A percentile compares a stretch with the other conserved stretches of the same genome.
phyloP scores from a whole-genome alignment of 2,888 invertebrate species.

The Palloptera scutellata region DNA sequence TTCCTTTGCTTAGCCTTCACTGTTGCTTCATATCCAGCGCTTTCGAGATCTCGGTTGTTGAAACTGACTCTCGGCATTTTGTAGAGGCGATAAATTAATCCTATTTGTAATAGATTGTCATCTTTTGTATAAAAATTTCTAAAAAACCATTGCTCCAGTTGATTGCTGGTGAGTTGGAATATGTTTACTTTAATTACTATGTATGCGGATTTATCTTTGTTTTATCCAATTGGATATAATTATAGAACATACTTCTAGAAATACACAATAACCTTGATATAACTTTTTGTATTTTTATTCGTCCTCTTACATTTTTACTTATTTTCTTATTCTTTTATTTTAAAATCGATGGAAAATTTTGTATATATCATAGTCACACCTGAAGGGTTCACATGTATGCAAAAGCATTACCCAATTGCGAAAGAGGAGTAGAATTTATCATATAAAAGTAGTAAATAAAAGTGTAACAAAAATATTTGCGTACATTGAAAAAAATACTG shows the following conservation, averaged over 20 bases:
- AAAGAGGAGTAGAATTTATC: slow-evolving; percentile 20
- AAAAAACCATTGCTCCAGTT: slow-evolving; percentile 15
- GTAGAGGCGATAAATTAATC: slow-evolving; percentile 33
- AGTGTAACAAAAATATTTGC: background rate
- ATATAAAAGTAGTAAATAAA: slow-evolving; percentile 2
- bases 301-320: slow-evolving; percentile 26
- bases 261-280: too few species aligned
- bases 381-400: slow-evolving; percentile 26
- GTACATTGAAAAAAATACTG: too few species aligned
- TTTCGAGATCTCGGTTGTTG: slow-evolving; percentile 36
- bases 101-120: slow-evolving; percentile 36
- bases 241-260: too few species aligned
- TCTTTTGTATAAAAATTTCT: slow-evolving; percentile 18
- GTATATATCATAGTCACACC: slow-evolving; percentile 50
- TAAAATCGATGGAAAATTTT: slow-evolving; percentile 60
- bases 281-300: too few species aligned
- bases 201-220: too few species aligned
- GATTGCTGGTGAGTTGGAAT: too few species aligned
- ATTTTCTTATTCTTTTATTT: slow-evolving; percentile 40
- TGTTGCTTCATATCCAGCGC: slow-evolving; percentile 15
- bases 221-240: too few species aligned
- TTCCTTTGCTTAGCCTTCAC: slow-evolving; percentile 17
- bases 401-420: background rate
- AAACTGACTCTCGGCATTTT: slow-evolving; percentile 54
- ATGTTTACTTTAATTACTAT: too few species aligned